Evolutionary conservation across 2,113 vertebrate species (phyloP), one percentile per base, ranked within the genome.

Genomic region (Grammomys surdaster): DNA sequence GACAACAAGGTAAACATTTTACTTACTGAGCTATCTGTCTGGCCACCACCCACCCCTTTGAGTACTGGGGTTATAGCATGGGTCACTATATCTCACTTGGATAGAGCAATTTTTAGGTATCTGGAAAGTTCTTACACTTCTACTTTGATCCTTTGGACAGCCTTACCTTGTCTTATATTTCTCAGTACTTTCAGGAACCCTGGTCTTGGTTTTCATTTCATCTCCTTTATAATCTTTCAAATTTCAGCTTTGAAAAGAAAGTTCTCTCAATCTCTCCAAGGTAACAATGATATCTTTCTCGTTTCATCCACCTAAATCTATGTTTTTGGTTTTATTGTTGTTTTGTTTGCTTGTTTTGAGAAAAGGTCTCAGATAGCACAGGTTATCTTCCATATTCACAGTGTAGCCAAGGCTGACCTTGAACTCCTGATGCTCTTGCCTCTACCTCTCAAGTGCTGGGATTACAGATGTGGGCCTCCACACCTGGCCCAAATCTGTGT

Each of bases 201-300:
- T 28, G 78, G 7, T 28, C 4, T 28, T 43, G 43, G 19, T 33
- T 6, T 82, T 76, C 12, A 24, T 76, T 75, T 46, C 80, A 3
- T 92, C 88, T 77, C 65, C 11, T 67, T 93, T 56, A 33, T 43
- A 48, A 13, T 87, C 67, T 81, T 97, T 92, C 60, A 96, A 51
- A 43, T 65, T 31, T 82, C 40, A 87, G 73, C n/a, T 86, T 72
- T n/a, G 65, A 0, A 86, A 60, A 93, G 56, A 80, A 72, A 78
- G 72, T 67, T 65, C 26, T 28, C 46, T 94, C 63, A 73, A 73
- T 0, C 56, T 86, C 72, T 67, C 26, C 22, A 70, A 63, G 17
- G 58, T 78, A 33, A 94, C 51, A 93, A 36, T 11, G 9, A 51
- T 43, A 8, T 84, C 88, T 65, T 10, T 69, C 82, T 94, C 40